Evolutionary conservation across 2,888 invertebrate species (phyloP).

Genomic region (Melanargia galathea): DNA sequence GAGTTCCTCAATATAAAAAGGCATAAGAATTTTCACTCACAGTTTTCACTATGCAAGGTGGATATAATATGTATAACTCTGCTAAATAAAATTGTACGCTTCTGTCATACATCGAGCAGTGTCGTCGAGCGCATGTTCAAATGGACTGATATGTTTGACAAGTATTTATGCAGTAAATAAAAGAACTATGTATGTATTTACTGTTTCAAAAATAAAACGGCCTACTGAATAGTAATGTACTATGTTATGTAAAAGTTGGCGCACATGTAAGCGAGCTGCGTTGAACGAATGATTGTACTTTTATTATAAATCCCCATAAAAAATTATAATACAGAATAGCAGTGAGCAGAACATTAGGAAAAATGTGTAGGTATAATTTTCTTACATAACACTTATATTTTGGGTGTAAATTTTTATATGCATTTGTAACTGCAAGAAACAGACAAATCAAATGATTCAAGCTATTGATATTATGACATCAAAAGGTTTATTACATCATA

Average conservation of each 20-base stretch:
- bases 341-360: too few relatives aligned
- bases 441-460: too few relatives aligned
- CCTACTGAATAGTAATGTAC: constrained; percentile 44
- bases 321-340: background rate
- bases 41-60: constrained; percentile 4
- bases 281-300: background rate
- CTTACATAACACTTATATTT: too few relatives aligned
- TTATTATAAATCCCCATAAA: background rate
- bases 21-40: background rate
- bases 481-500: too few relatives aligned
- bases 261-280: constrained; percentile 24
- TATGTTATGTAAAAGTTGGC: constrained; percentile 26
- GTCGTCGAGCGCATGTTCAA: constrained; percentile 12
- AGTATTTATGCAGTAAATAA: constrained; percentile 43
- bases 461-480: too few relatives aligned
- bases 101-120: constrained; percentile 3
- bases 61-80: constrained; percentile 17
- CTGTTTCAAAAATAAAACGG: constrained; percentile 36
- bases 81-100: constrained; percentile 16
- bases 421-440: too few relatives aligned
- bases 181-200: constrained; percentile 44
- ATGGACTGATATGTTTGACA: constrained; percentile 56
- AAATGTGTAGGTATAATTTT: too few relatives aligned
- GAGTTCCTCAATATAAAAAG: constrained; percentile 5
- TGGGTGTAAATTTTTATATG: too few relatives aligned